Evolutionary conservation across 2,797 vertebrate species (phyloP).

Genomic region (Acropternis orthonyx): DNA sequence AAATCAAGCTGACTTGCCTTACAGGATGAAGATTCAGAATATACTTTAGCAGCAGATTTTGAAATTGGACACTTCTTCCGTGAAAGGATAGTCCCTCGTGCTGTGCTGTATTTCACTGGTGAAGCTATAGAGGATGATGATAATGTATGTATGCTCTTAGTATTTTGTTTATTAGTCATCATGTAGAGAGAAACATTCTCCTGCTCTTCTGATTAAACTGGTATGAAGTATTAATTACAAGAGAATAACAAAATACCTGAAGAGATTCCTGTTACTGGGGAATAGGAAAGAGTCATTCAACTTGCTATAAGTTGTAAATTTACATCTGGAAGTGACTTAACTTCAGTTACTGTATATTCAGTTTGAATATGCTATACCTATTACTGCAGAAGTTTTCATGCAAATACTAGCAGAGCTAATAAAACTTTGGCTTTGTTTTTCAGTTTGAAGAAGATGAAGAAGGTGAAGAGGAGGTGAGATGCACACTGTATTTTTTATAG

Average conservation of each 20-base stretch:
- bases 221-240: not conserved
- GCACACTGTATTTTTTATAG: not conserved
- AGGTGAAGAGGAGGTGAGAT: constrained; percentile 93
- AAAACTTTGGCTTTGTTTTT: constrained; percentile 50
- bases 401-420: not conserved
- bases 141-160: constrained; percentile 81
- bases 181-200: not conserved
- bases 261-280: not conserved
- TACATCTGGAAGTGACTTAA: not conserved
- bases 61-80: constrained; percentile 98
- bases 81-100: constrained; percentile 94
- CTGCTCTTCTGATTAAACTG: not conserved
- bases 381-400: not conserved
- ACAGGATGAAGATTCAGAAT: constrained; percentile 96
- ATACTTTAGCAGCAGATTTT: constrained; percentile 92
- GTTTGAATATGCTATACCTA: not conserved
- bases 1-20: not conserved
- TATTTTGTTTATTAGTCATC: not conserved
- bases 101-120: constrained; percentile 97
- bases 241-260: not conserved
- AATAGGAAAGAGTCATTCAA: not conserved
- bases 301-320: not conserved
- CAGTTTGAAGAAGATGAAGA: constrained; percentile 98
- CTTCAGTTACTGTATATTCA: not conserved
- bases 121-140: constrained; percentile 96